phyloP scores from a whole-genome alignment of 2,113 vertebrate genomes.

The Eleginops maclovinus region DNA sequence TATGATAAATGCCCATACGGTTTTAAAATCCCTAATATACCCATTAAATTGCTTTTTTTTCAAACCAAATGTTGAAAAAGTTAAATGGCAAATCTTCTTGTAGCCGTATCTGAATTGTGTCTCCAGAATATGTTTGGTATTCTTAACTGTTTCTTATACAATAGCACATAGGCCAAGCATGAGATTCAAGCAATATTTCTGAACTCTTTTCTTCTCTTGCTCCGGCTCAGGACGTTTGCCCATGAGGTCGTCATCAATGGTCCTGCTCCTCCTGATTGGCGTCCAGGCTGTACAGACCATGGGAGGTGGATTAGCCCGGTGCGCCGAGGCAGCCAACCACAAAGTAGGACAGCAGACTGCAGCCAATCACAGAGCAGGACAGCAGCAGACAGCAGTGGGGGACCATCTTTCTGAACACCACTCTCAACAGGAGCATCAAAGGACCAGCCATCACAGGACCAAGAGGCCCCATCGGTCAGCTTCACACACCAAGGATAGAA shows the following conservation, averaged over 20 bases:
- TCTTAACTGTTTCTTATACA: not conserved
- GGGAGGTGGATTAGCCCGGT: conserved; percentile 88
- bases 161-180: not conserved
- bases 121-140: not conserved
- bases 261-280: conserved; percentile 95
- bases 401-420: conserved; percentile 68
- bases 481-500: conserved; percentile 66
- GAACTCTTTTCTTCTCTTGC: not conserved
- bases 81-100: not conserved
- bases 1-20: not conserved
- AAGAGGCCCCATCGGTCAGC: conserved; percentile 69
- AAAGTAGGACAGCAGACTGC: conserved; percentile 76
- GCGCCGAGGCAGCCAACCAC: conserved; percentile 81
- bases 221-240: conserved; percentile 86
- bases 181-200: not conserved
- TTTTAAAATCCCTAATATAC: not conserved
- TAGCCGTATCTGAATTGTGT: not conserved
- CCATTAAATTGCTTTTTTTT: not conserved
- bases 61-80: not conserved
- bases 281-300: conserved; percentile 92
- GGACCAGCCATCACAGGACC: conserved; percentile 77
- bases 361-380: conserved; percentile 78
- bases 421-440: conserved; percentile 63
- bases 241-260: conserved; percentile 98
- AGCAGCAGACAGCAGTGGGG: conserved; percentile 69